Percentiles rank a stretch among this genome's conserved stretches.
Evolutionary conservation across 2,113 vertebrate species (phyloP).

Genomic region (Lepus europaeus): DNA sequence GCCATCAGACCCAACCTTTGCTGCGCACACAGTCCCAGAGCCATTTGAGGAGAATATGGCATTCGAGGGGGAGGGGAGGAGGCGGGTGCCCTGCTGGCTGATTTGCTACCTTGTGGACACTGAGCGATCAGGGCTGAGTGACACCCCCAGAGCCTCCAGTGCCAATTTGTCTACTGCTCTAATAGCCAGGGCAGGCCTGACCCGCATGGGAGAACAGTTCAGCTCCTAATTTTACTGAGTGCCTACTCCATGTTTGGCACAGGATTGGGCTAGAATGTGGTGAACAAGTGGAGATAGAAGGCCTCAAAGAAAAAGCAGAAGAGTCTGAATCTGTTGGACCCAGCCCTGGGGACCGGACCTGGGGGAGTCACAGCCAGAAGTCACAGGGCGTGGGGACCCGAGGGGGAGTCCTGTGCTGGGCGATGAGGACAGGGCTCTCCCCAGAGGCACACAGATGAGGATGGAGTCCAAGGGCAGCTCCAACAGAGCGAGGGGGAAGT

Average conservation of each 20-base stretch:
- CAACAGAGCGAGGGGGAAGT: neutral
- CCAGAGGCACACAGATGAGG: neutral
- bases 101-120: neutral
- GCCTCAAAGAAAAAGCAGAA: neutral
- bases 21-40: neutral
- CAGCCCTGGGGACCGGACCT: neutral
- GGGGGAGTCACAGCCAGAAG: neutral
- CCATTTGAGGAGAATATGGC: neutral
- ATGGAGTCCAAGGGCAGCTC: too few relatives aligned
- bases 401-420: neutral
- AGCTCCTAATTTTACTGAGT: neutral
- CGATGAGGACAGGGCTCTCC: neutral
- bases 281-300: neutral
- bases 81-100: neutral
- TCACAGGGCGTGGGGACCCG: neutral
- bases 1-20: neutral
- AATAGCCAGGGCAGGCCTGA: neutral
- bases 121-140: neutral
- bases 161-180: neutral
- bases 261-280: neutral
- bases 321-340: neutral
- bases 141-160: fast-evolving
- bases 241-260: neutral
- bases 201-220: neutral
- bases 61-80: too few relatives aligned